Evolutionary conservation across 2,888 invertebrate species (phyloP), one percentile per base, ranked within the genome.

Genomic region (Drosophila quasianomalipes): DNA sequence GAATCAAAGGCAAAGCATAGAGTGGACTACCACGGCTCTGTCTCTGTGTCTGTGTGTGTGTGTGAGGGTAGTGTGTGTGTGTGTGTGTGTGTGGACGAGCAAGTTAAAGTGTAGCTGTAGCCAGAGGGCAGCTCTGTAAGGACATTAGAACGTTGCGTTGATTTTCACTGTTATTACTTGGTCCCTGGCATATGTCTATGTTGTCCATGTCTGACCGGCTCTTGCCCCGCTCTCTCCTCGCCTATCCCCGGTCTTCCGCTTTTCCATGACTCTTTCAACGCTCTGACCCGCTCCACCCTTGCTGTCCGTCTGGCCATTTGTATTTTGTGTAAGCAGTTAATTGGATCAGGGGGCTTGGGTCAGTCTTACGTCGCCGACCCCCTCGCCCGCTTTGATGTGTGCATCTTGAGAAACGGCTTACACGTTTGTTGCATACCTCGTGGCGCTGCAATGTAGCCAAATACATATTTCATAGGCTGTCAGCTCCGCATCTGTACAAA

Each of bases 271-370:
- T 28, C 22, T 28, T 33, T 5, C 22, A 26, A 52, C 58, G 2
- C 44, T 1, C n/a, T 6, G 3, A 4, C 39, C 41, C 14, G 22
- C 22, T 44, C 14, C 47, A 5, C 14, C 26, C 33, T 16, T n/a
- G 9, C 41, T 51, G 59, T 61, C 57, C 64, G 85, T 79, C 83
- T 79, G 79, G 79, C 77, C 83, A 89, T 83, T 80, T 88, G 84
- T 85, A 82, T 91, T 87, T 83, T 85, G 82, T 90, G 85, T 88
- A 84, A 85, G 81, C 89, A 90, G 88, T 91, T 90, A 90, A 90
- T 90, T 90, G 89, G 85, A 90, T 90, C 89, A 90, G 91, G 79
- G 76, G 74, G 70, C 80, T 57, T 61, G 70, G 57, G 47, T 41
- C 39, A 53, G 57, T 37, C 35, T 6, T 51, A 10, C 10, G 3